Evolutionary conservation across 2,113 vertebrate genomes (phyloP).

Genomic region (Orcinus orca): DNA sequence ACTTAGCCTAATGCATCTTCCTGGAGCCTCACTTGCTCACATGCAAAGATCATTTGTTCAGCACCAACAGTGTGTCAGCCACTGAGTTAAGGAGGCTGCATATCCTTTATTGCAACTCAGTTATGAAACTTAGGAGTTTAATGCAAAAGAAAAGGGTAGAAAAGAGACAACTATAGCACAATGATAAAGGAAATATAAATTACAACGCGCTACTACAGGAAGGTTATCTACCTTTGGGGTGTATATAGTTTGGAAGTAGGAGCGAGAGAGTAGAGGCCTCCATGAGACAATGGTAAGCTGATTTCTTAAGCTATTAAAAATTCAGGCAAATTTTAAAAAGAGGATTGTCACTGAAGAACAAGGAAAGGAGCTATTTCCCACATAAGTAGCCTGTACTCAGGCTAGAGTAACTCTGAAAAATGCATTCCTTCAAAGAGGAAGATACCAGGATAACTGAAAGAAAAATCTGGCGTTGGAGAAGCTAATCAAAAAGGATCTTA

Average conservation of each 20-base stretch:
- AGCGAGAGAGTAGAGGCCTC: not conserved
- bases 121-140: not conserved
- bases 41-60: not conserved
- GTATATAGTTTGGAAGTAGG: not conserved
- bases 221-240: not conserved
- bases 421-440: not conserved
- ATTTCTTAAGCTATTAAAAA: not conserved
- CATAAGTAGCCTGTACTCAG: not conserved
- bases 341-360: not conserved
- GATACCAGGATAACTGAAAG: not conserved
- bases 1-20: not conserved
- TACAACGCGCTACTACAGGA: not conserved
- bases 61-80: not conserved
- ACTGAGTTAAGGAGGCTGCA: not conserved
- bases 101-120: not conserved
- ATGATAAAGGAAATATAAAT: not conserved
- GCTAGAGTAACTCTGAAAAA: not conserved
- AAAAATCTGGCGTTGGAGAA: not conserved
- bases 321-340: not conserved
- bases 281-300: not conserved
- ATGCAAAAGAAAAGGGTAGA: not conserved
- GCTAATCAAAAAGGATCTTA: not conserved
- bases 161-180: not conserved
- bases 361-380: not conserved
- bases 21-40: not conserved